phyloP scores from a whole-genome alignment of 2,888 invertebrate species.

The Pristionchus arcanus region DNA sequence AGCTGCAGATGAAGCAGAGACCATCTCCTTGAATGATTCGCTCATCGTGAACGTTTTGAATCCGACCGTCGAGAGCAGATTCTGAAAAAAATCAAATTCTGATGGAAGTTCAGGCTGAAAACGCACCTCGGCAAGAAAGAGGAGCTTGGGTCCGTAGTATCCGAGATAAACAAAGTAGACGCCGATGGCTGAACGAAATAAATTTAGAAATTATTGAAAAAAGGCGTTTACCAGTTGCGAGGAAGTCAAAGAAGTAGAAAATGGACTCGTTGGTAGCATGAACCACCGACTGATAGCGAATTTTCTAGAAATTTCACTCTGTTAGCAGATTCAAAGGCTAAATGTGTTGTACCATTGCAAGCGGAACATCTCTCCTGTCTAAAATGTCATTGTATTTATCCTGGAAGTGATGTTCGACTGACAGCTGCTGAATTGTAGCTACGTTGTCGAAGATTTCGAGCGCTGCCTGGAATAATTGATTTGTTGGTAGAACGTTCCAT shows the following conservation, averaged over 20 bases:
- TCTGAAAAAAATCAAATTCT: not conserved
- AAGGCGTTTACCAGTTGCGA: not conserved
- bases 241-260: not conserved
- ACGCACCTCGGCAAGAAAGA: not conserved
- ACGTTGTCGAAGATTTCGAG: slow-evolving; percentile 27
- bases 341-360: not conserved
- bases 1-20: not conserved
- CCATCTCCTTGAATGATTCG: slow-evolving; percentile 3
- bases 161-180: slow-evolving; percentile 22
- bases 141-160: not conserved
- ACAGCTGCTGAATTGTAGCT: not conserved
- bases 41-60: not conserved
- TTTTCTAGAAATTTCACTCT: not conserved
- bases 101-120: not conserved
- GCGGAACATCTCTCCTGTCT: not conserved
- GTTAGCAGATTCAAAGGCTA: not conserved
- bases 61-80: not conserved
- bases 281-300: not conserved
- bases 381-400: not conserved
- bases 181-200: not conserved
- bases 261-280: not conserved
- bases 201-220: not conserved
- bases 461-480: not conserved
- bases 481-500: too few relatives aligned
- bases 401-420: not conserved